phyloP scores from a whole-genome alignment of 2,113 vertebrate species.

The Zosterops lateralis region DNA sequence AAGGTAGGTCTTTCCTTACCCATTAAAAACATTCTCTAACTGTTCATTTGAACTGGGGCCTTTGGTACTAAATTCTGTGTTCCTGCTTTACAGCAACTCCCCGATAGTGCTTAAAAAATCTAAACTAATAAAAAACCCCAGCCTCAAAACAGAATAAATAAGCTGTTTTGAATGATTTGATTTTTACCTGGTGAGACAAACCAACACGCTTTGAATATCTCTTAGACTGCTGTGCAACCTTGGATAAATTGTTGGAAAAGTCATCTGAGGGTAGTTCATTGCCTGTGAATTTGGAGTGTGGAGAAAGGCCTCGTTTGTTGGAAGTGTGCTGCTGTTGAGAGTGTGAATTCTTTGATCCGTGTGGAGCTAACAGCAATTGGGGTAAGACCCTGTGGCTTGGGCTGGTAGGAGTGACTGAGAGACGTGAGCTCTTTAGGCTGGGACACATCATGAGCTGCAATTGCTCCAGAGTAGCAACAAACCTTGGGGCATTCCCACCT shows the following conservation, averaged over 20 bases:
- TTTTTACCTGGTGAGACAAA: background rate
- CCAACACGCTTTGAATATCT: background rate
- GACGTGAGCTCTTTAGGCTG: background rate
- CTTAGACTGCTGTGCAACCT: background rate
- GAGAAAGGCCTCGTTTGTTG: background rate
- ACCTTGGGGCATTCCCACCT: background rate
- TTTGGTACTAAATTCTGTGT: background rate
- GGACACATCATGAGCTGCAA: background rate
- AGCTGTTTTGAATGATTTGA: background rate
- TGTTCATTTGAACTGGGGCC: background rate
- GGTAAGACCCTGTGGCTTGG: background rate
- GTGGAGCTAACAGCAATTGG: rapidly evolving
- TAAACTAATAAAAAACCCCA: background rate
- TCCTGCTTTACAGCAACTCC: background rate
- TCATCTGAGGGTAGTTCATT: background rate
- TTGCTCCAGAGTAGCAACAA: background rate
- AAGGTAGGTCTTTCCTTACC: background rate
- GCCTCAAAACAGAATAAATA: background rate
- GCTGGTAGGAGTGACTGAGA: background rate
- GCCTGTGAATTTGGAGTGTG: background rate
- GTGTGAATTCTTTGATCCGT: background rate
- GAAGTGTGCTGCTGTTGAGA: background rate
- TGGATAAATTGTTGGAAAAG: background rate
- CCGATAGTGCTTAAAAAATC: background rate
- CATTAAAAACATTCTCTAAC: background rate